Percentiles rank a stretch among this genome's conserved stretches.
These are phyloP conservation scores for Carterocephalus palaemon DNA, from an alignment of 2,888 invertebrate species.

Conservation along the genomic window DNA sequence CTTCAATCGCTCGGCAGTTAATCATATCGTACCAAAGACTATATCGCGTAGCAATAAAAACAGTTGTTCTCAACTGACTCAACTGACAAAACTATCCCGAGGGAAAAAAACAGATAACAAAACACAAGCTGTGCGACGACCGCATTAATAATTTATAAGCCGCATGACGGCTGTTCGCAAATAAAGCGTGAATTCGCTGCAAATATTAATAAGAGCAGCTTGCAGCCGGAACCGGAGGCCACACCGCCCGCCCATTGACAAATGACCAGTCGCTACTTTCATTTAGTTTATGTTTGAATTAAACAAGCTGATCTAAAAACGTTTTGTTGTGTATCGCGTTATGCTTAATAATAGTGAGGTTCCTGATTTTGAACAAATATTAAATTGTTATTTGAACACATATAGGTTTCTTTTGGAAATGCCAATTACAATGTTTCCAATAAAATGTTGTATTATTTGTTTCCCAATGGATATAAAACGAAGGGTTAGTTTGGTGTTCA, in stretches of 20 bases:
- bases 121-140: slow-evolving; percentile 65
- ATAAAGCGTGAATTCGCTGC: slow-evolving; percentile 76
- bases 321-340: slow-evolving; percentile 21
- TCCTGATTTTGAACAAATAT: slow-evolving; percentile 12
- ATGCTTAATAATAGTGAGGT: slow-evolving; percentile 9
- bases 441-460: no score
- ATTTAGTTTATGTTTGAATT: slow-evolving; percentile 71
- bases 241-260: slow-evolving; percentile 59
- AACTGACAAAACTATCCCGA: slow-evolving; percentile 27
- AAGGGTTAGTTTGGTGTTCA: no score
- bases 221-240: slow-evolving; percentile 64
- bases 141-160: slow-evolving; percentile 79
- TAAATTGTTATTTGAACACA: no score
- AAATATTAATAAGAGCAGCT: slow-evolving; percentile 78
- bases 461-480: no score
- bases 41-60: slow-evolving; percentile 5
- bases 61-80: slow-evolving; percentile 4
- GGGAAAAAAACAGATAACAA: slow-evolving; percentile 50
- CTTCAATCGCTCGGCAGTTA: no score
- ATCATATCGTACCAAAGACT: background rate
- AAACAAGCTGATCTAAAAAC: slow-evolving; percentile 44
- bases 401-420: no score
- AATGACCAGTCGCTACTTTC: slow-evolving; percentile 71
- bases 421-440: no score
- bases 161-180: slow-evolving; percentile 78